Percentiles rank a stretch among this genome's conserved stretches.
These are phyloP conservation scores for Ochotona curzoniae DNA, from an alignment of 2,113 vertebrate genomes.

Conservation along the genomic window DNA sequence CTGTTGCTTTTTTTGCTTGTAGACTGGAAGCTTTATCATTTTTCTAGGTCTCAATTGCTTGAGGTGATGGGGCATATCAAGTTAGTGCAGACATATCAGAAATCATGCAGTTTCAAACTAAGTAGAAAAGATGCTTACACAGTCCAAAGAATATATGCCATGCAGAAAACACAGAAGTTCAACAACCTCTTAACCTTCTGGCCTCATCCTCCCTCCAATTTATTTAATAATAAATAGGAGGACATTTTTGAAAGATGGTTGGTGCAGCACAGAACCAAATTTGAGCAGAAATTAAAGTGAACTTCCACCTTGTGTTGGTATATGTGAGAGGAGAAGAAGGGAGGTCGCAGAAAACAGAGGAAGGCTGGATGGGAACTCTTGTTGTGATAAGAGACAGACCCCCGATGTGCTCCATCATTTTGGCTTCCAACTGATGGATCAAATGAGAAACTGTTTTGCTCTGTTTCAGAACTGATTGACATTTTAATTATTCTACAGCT, in stretches of 20 bases:
- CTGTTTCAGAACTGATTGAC: slow-evolving; percentile 81
- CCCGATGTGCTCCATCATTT: slow-evolving; percentile 56
- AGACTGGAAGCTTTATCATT: background rate
- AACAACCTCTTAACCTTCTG: background rate
- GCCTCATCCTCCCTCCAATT: background rate
- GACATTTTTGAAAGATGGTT: background rate
- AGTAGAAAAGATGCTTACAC: background rate
- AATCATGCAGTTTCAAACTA: background rate
- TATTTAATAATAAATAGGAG: slow-evolving; percentile 5
- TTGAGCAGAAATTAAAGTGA: background rate
- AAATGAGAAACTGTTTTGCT: slow-evolving; percentile 81
- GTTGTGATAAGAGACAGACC: background rate
- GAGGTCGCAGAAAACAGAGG: background rate
- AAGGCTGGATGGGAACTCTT: background rate
- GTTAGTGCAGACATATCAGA: background rate
- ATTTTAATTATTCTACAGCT: slow-evolving; percentile 85
- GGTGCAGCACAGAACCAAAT: background rate
- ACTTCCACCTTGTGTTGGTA: background rate
- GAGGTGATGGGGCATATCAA: background rate
- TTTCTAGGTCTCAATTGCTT: background rate
- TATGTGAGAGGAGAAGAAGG: background rate
- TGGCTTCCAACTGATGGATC: slow-evolving; percentile 70
- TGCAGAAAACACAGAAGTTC: background rate
- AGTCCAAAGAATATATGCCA: background rate
- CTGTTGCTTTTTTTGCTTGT: background rate